Percentiles rank a stretch among this genome's conserved stretches.
These are phyloP conservation scores for Lissocephala sabroskyi DNA, from an alignment of 2,888 invertebrate genomes.

Conservation along the genomic window DNA sequence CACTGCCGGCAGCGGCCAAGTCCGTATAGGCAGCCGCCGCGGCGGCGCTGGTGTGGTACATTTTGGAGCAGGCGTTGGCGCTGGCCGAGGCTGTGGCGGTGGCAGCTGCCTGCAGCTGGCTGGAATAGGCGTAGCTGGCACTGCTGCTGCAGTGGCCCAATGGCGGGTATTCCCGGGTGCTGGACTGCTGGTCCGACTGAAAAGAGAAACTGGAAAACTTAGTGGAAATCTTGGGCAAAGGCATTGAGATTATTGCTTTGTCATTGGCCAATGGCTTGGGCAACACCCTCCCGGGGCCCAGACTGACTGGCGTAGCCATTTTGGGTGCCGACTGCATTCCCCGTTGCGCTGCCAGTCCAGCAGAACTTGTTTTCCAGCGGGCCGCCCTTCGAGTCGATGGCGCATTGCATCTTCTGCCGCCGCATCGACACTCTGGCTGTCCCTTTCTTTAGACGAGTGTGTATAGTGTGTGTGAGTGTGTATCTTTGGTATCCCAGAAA, in stretches of 20 bases:
- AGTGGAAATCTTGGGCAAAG: too few relatives aligned
- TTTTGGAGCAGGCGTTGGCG: conserved; percentile 52
- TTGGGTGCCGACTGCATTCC: background rate
- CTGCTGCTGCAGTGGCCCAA: conserved; percentile 22
- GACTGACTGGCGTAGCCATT: background rate
- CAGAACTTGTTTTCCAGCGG: background rate
- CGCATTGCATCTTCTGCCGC: conserved; percentile 8
- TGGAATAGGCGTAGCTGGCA: conserved; percentile 24
- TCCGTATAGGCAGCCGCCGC: conserved; percentile 54
- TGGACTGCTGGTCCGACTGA: conserved; percentile 64
- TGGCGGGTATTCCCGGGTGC: conserved; percentile 48
- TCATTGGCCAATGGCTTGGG: background rate
- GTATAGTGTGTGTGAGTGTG: conserved; percentile 20
- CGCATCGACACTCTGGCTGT: conserved; percentile 11
- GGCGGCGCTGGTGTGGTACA: conserved; percentile 71
- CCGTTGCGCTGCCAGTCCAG: background rate
- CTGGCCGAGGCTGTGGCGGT: conserved; percentile 21
- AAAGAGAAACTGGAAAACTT: too few relatives aligned
- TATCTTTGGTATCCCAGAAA: conserved; percentile 12
- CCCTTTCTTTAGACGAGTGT: conserved; percentile 3
- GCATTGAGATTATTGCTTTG: background rate
- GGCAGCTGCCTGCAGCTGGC: conserved; percentile 29
- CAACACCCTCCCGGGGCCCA: conserved; percentile 6
- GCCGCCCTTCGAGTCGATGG: conserved; percentile 1
- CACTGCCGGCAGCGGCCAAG: conserved; percentile 62